Evolutionary conservation across 2,888 invertebrate species (phyloP).

Genomic region (Pterostichus niger): DNA sequence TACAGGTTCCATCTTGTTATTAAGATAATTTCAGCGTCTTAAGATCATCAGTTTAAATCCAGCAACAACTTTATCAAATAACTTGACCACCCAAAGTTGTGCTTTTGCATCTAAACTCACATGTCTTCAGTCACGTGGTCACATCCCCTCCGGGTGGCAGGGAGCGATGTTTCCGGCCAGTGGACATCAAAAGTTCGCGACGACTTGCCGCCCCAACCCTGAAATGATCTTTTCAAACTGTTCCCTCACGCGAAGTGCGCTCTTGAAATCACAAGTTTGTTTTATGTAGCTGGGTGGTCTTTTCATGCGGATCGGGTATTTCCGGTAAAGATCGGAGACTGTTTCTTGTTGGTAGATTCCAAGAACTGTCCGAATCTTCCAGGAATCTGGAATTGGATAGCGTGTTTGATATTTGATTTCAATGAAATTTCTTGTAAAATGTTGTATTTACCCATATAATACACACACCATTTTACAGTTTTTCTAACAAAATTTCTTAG

Average conservation of each 20-base stretch:
- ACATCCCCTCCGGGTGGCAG: background rate
- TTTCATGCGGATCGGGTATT: conserved; percentile 33
- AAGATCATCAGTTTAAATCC: background rate
- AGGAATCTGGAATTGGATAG: too few species aligned
- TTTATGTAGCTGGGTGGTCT: conserved; percentile 68
- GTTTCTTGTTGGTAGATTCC: too few species aligned
- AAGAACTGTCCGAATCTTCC: too few species aligned
- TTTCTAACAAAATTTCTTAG: too few species aligned
- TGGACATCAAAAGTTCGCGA: conserved; percentile 73
- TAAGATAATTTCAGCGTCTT: background rate
- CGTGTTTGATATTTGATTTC: too few species aligned
- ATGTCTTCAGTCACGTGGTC: conserved; percentile 16
- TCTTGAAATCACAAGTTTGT: conserved; percentile 72
- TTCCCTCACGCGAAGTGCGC: conserved; percentile 71
- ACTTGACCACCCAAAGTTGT: conserved; percentile 6
- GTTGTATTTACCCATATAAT: too few species aligned
- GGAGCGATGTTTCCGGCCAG: conserved; percentile 72
- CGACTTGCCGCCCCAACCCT: conserved; percentile 68
- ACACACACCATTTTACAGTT: too few species aligned
- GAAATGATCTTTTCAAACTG: conserved; percentile 72
- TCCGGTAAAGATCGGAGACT: background rate
- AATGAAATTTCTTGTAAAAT: too few species aligned
- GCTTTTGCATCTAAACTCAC: conserved; percentile 14
- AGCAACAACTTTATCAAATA: background rate
- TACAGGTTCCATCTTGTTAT: background rate